phyloP scores from a whole-genome alignment of 2,113 vertebrate species.

The Neogobius melanostomus region DNA sequence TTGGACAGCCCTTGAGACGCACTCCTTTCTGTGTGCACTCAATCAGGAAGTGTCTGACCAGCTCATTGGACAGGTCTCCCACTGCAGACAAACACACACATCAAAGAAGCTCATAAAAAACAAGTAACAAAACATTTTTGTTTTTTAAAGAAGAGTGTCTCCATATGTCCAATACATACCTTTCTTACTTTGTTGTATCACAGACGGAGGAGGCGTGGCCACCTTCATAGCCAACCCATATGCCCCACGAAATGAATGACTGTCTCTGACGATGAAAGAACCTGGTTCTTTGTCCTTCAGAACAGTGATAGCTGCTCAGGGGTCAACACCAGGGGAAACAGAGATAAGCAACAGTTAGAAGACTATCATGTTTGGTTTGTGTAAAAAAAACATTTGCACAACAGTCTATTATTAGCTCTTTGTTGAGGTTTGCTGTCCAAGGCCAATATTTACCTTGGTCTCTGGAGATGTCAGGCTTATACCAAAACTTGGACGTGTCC shows the following conservation, averaged over 20 bases:
- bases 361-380: constrained; percentile 6
- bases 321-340: constrained; percentile 31
- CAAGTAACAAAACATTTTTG: not conserved
- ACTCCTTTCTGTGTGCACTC: constrained; percentile 95
- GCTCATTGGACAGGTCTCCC: constrained; percentile 89
- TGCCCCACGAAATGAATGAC: constrained; percentile 93
- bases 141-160: not conserved
- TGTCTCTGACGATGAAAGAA: constrained; percentile 92
- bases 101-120: not conserved
- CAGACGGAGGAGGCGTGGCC: constrained; percentile 87
- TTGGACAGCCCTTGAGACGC: constrained; percentile 91
- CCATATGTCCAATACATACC: constrained; percentile 62
- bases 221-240: constrained; percentile 97
- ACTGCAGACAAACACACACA: constrained; percentile 49
- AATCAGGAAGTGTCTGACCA: constrained; percentile 94
- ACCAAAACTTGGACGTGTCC: constrained; percentile 97
- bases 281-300: constrained; percentile 93
- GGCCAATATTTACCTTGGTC: constrained; percentile 87
- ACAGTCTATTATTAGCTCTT: constrained; percentile 23
- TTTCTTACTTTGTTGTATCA: constrained; percentile 89
- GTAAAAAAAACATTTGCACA: constrained; percentile 19
- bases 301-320: constrained; percentile 82
- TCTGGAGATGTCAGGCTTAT: constrained; percentile 95
- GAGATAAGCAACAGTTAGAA: constrained; percentile 40
- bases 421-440: constrained; percentile 21